phyloP scores from a whole-genome alignment of 2,113 vertebrate genomes.

The Strigops habroptila region DNA sequence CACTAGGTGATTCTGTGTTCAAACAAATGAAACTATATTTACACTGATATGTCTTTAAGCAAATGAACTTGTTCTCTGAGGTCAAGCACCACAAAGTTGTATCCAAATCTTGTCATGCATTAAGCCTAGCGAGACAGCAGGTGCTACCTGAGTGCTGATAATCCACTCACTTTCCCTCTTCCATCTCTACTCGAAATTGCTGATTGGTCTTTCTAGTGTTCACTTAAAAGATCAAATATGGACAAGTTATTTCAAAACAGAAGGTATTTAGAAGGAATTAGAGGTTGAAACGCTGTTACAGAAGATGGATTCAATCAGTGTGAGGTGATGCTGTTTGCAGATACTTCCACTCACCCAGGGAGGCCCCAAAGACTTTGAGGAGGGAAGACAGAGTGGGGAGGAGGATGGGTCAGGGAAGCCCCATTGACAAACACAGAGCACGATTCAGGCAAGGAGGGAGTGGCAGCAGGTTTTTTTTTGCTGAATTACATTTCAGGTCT shows the following conservation, averaged over 20 bases:
- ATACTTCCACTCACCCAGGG: neutral
- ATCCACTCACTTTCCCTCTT: constrained; percentile 6
- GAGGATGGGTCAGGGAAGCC: neutral
- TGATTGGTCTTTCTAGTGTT: neutral
- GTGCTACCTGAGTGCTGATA: constrained; percentile 23
- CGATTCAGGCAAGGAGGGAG: neutral
- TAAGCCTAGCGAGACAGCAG: constrained; percentile 8
- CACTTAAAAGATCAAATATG: neutral
- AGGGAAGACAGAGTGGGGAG: neutral
- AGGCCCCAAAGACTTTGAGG: neutral
- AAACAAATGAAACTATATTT: constrained; percentile 15
- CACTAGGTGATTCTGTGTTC: neutral
- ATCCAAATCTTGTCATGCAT: neutral
- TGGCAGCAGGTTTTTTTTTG: neutral
- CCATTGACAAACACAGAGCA: neutral
- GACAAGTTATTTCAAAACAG: neutral
- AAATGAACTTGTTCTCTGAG: constrained; percentile 18
- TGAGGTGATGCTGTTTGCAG: neutral
- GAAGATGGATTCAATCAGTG: neutral
- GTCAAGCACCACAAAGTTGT: neutral
- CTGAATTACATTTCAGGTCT: neutral
- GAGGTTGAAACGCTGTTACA: neutral
- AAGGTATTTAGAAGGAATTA: neutral
- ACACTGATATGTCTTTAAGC: neutral
- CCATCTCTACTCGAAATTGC: neutral